Evolutionary conservation across 2,113 vertebrate genomes (phyloP).

Genomic region (Chionomys nivalis): DNA sequence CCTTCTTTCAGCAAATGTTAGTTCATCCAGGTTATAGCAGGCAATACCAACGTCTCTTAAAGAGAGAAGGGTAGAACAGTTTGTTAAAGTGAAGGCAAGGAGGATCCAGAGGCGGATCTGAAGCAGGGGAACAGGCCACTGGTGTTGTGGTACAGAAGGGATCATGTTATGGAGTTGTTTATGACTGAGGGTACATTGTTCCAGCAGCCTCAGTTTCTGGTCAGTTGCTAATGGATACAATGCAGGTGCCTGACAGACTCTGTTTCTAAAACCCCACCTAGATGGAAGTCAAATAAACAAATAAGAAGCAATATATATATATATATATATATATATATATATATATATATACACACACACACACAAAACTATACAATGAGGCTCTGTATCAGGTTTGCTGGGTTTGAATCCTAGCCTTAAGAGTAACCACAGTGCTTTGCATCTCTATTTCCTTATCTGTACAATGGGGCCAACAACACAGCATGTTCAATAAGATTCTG

Average conservation of each 20-base stretch:
- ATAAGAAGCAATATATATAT: background rate
- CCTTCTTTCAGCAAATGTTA: conserved; percentile 17
- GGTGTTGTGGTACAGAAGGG: background rate
- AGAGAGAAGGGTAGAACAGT: background rate
- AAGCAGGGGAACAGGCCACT: background rate
- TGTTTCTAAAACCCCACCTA: conserved; percentile 21
- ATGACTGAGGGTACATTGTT: background rate
- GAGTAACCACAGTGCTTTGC: background rate
- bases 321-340: too few species aligned
- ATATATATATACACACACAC: too few species aligned
- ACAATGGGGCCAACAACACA: background rate
- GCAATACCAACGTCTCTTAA: background rate
- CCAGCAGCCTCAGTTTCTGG: background rate
- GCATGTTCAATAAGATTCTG: background rate
- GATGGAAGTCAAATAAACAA: background rate
- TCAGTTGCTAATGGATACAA: background rate
- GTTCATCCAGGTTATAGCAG: background rate
- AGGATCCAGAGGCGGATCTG: background rate
- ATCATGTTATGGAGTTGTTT: background rate
- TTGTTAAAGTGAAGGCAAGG: background rate
- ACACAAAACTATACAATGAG: background rate
- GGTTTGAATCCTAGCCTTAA: background rate
- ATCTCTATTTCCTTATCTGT: background rate
- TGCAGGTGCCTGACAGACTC: background rate
- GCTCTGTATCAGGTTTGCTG: background rate